These are phyloP conservation scores for Butorides virescens DNA, from an alignment of 2,113 vertebrate genomes.

Conservation along the genomic window DNA sequence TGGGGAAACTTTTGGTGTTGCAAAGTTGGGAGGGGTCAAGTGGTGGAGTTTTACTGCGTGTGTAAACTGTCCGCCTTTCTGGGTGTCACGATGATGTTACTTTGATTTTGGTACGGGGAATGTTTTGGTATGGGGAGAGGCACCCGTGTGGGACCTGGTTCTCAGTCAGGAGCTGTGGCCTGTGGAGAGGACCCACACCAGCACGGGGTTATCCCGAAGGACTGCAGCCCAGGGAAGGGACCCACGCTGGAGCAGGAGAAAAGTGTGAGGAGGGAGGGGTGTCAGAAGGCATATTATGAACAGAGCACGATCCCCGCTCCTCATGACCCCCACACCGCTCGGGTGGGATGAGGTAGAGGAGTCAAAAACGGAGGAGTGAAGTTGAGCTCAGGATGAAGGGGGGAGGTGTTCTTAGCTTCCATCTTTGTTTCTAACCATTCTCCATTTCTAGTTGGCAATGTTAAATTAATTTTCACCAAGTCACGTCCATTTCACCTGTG, in stretches of 20 bases:
- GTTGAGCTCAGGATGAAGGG: neutral
- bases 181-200: neutral
- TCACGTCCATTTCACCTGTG: fast-evolving
- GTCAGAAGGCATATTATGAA: neutral
- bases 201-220: fast-evolving
- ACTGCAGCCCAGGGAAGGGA: neutral
- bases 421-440: neutral
- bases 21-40: neutral
- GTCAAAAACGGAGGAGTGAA: neutral
- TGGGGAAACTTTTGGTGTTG: neutral
- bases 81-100: neutral
- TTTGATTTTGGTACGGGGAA: neutral
- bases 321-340: fast-evolving
- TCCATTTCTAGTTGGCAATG: neutral
- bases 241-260: neutral
- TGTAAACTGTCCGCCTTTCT: neutral
- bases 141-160: fast-evolving
- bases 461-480: neutral
- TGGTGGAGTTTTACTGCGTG: too few relatives aligned
- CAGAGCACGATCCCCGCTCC: neutral
- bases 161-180: neutral
- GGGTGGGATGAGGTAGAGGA: neutral
- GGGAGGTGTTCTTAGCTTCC: neutral
- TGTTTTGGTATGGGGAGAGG: neutral
- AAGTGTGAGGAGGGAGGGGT: neutral